Evolutionary conservation across 2,113 vertebrate genomes (phyloP).

Genomic region (Lepisosteus osseus): DNA sequence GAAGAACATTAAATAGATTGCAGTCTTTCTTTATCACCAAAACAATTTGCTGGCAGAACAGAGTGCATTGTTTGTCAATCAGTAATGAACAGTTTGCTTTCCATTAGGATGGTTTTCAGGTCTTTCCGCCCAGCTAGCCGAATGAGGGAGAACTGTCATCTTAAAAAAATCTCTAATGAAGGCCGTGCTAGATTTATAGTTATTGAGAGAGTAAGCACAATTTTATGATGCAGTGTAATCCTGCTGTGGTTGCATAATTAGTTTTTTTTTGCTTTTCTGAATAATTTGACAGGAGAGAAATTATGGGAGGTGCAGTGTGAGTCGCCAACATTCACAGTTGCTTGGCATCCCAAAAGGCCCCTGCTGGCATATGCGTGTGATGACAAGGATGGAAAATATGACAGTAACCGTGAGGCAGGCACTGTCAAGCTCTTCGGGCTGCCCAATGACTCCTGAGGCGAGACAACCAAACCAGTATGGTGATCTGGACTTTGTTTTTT

Average conservation of each 20-base stretch:
- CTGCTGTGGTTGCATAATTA: not conserved
- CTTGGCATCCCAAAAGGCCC: conserved; percentile 94
- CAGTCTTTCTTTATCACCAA: not conserved
- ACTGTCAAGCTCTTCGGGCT: conserved; percentile 98
- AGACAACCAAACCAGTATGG: not conserved
- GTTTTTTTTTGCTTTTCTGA: not conserved
- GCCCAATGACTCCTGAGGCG: conserved; percentile 84
- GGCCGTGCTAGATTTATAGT: too few relatives aligned
- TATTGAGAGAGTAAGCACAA: not conserved
- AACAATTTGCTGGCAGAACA: not conserved
- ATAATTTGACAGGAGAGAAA: conserved; percentile 80
- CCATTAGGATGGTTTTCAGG: too few relatives aligned
- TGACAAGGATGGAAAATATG: conserved; percentile 96
- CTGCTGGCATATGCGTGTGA: conserved; percentile 94
- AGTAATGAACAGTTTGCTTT: too few relatives aligned
- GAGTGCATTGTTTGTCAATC: too few relatives aligned
- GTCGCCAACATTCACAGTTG: conserved; percentile 95
- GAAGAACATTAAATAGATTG: too few relatives aligned
- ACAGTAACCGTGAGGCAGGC: conserved; percentile 92
- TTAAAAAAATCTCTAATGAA: not conserved
- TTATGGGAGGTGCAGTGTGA: conserved; percentile 99
- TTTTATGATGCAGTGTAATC: not conserved
- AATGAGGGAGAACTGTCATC: not conserved
- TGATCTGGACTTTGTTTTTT: not conserved
- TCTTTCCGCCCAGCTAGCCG: too few relatives aligned